These are phyloP conservation scores for Charadrius vociferus DNA, from an alignment of 2,113 vertebrate genomes.

Conservation along the genomic window DNA sequence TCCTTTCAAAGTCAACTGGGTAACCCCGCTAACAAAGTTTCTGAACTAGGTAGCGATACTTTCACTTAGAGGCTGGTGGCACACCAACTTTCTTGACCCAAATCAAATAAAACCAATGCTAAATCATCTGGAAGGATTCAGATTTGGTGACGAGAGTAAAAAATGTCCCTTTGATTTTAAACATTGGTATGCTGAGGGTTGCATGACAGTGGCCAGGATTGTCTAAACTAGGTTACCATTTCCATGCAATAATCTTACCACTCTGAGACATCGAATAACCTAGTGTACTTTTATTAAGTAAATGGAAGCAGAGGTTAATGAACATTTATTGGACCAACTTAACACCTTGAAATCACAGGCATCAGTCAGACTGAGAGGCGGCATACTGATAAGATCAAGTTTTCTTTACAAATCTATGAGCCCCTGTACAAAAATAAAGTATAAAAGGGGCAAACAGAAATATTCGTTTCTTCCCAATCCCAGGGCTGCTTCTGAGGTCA, in stretches of 20 bases:
- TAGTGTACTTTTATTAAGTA: conserved; percentile 49
- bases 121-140: not conserved
- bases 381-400: conserved; percentile 38
- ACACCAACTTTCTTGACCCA: not conserved
- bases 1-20: not conserved
- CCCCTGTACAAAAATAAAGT: conserved; percentile 59
- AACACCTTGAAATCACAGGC: conserved; percentile 53
- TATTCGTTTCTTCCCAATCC: conserved; percentile 22
- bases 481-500: conserved; percentile 38
- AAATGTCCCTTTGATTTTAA: not conserved
- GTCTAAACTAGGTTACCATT: not conserved
- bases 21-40: not conserved
- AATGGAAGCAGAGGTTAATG: conserved; percentile 58
- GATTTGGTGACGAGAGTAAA: not conserved
- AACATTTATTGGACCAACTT: conserved; percentile 58
- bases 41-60: not conserved
- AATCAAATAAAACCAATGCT: not conserved
- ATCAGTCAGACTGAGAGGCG: conserved; percentile 55
- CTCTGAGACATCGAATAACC: conserved; percentile 32
- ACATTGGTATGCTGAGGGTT: not conserved
- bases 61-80: not conserved
- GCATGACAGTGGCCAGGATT: not conserved
- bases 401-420: conserved; percentile 53
- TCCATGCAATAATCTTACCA: conserved; percentile 44
- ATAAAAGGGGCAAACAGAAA: conserved; percentile 49